These are phyloP conservation scores for Cladopsammia gracilis DNA, from an alignment of 64 coral and sea anemone species.

Conservation along the genomic window DNA sequence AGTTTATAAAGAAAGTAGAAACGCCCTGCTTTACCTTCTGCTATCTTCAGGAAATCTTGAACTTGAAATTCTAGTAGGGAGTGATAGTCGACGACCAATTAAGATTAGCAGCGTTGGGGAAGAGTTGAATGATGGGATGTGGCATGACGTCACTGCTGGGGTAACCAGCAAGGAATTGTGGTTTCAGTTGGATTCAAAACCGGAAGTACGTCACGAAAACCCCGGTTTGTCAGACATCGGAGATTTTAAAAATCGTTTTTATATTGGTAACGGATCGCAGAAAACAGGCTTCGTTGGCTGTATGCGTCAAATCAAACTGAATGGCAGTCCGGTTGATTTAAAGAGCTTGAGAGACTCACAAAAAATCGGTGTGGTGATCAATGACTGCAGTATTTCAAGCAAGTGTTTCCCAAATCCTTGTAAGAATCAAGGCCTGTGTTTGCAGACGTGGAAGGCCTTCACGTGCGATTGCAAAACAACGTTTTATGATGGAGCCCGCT, in stretches of 20 bases:
- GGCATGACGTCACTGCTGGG: constrained; percentile 84
- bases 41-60: constrained; percentile 56
- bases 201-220: constrained; percentile 84
- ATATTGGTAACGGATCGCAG: constrained; percentile 71
- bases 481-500: constrained; percentile 71
- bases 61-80: constrained; percentile 66
- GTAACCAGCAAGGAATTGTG: constrained; percentile 70
- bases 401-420: constrained; percentile 90
- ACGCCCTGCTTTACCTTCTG: constrained; percentile 63
- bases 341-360: constrained; percentile 1
- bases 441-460: constrained; percentile 66
- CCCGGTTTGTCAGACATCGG: constrained; percentile 68
- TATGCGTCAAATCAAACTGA: constrained; percentile 66
- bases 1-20: constrained; percentile 47
- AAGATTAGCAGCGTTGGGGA: constrained; percentile 70
- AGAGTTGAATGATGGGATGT: constrained; percentile 77
- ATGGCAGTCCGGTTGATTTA: constrained; percentile 26
- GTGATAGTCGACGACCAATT: constrained; percentile 58
- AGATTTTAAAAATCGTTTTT: constrained; percentile 63
- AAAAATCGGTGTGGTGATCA: constrained; percentile 24
- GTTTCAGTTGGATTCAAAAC: constrained; percentile 76
- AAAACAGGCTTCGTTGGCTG: constrained; percentile 84
- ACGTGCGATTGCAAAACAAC: constrained; percentile 78
- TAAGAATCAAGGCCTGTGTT: constrained; percentile 60
- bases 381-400: constrained; percentile 61